Evolutionary conservation across 1,140 invertebrate species (phyloP).

Genomic region (Pseudoatta argentina): DNA sequence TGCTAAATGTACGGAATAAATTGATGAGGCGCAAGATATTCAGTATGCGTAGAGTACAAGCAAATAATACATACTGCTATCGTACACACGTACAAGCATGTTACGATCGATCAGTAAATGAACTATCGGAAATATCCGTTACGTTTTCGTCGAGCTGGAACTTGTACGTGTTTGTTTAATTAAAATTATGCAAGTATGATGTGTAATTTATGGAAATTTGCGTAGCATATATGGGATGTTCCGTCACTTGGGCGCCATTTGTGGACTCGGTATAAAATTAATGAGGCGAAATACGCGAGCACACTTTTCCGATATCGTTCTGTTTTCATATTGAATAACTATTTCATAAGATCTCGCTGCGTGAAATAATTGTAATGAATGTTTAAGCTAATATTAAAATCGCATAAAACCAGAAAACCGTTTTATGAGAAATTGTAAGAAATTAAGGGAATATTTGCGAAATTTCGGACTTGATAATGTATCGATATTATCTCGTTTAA

Average conservation of each 20-base stretch:
- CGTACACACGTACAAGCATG: constrained; percentile 14
- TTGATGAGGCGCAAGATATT: constrained; percentile 52
- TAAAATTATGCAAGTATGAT: constrained; percentile 75
- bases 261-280: constrained; percentile 48
- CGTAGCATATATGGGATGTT: constrained; percentile 3
- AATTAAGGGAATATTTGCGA: not conserved
- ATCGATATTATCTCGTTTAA: not conserved
- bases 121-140: constrained; percentile 69
- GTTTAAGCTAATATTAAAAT: constrained; percentile 48
- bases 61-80: constrained; percentile 23
- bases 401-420: constrained; percentile 14
- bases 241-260: constrained; percentile 61
- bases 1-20: constrained; percentile 66
- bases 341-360: constrained; percentile 50
- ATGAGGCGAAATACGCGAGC: constrained; percentile 63
- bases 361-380: constrained; percentile 51
- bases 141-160: constrained; percentile 69
- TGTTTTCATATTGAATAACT: constrained; percentile 44
- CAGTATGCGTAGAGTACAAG: not conserved
- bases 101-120: constrained; percentile 41
- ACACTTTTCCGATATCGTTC: constrained; percentile 39
- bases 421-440: constrained; percentile 1
- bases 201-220: constrained; percentile 72
- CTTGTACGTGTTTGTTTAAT: constrained; percentile 70
- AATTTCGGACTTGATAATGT: constrained; percentile 11